phyloP scores from a whole-genome alignment of 2,888 invertebrate species.

The Nymphalis urticae region DNA sequence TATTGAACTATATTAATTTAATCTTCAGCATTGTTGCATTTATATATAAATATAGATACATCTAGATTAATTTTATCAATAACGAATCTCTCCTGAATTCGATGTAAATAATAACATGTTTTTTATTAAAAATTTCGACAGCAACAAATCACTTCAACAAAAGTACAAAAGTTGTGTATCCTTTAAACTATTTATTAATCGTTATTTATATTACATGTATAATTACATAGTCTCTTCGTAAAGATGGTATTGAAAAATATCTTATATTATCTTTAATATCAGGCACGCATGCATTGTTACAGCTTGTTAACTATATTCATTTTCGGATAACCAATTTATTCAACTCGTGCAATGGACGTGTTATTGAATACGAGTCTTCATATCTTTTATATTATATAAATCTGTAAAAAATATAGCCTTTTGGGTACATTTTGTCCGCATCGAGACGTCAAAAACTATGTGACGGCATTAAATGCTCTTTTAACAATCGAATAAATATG shows the following conservation, averaged over 20 bases:
- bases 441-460: slow-evolving; percentile 60
- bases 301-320: slow-evolving; percentile 56
- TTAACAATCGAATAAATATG: slow-evolving; percentile 64
- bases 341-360: slow-evolving; percentile 69
- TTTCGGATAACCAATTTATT: slow-evolving; percentile 53
- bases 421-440: slow-evolving; percentile 61
- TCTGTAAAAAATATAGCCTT: slow-evolving; percentile 78
- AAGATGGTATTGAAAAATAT: slow-evolving; percentile 71
- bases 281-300: slow-evolving; percentile 71
- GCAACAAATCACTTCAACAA: slow-evolving; percentile 32
- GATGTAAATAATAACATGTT: slow-evolving; percentile 25
- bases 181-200: slow-evolving; percentile 35
- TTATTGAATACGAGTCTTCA: slow-evolving; percentile 57
- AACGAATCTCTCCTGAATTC: slow-evolving; percentile 24
- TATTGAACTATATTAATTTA: slow-evolving; percentile 15
- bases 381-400: slow-evolving; percentile 62
- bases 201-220: slow-evolving; percentile 35
- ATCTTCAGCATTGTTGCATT: slow-evolving; percentile 20
- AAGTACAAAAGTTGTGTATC: slow-evolving; percentile 34
- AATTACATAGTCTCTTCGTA: slow-evolving; percentile 44
- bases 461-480: slow-evolving; percentile 69
- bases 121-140: slow-evolving; percentile 29
- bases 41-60: slow-evolving; percentile 24
- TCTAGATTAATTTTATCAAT: slow-evolving; percentile 22
- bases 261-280: slow-evolving; percentile 59